Percentiles rank a stretch among this genome's conserved stretches.
Conservation (phyloP, 2,797 vertebrate species). For the Gambusia yucatana region DNA sequence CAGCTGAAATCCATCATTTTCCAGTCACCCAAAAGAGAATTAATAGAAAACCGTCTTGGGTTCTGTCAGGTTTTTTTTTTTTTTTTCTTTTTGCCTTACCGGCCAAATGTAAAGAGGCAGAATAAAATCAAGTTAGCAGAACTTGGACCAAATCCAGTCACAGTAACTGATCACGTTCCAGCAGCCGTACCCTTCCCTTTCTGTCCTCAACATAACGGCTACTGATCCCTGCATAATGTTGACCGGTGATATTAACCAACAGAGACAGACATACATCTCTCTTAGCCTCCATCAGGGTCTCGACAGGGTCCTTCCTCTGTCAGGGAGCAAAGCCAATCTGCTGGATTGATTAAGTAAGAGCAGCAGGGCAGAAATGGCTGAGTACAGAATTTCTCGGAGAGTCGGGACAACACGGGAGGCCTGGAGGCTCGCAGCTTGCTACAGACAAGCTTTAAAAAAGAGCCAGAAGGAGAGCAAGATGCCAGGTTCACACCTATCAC, state of each 20-base stretch:
- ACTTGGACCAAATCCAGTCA: slow-evolving; percentile 50
- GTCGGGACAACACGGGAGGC: slow-evolving; percentile 37
- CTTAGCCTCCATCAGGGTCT: slow-evolving; percentile 75
- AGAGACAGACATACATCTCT: slow-evolving; percentile 80
- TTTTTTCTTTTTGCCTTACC: not conserved
- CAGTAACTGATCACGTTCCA: slow-evolving; percentile 53
- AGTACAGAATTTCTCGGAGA: slow-evolving; percentile 67
- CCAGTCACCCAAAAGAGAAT: slow-evolving; percentile 9
- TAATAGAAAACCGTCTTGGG: slow-evolving; percentile 18
- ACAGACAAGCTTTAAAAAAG: slow-evolving; percentile 45
- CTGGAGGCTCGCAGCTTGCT: slow-evolving; percentile 45
- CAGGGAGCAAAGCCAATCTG: slow-evolving; percentile 78
- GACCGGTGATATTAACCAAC: slow-evolving; percentile 72
- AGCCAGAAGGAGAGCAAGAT: slow-evolving; percentile 49
- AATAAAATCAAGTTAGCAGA: slow-evolving; percentile 55
- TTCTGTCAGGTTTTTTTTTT: slow-evolving; percentile 23
- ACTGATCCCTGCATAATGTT: slow-evolving; percentile 68
- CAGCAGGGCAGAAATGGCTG: slow-evolving; percentile 76
- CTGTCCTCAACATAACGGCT: slow-evolving; percentile 60
- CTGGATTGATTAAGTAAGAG: slow-evolving; percentile 77
- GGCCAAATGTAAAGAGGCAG: slow-evolving; percentile 46
- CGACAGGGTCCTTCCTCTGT: slow-evolving; percentile 75
- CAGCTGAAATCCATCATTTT: slow-evolving; percentile 10
- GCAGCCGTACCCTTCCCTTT: slow-evolving; percentile 27
- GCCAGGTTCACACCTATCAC: slow-evolving; percentile 57